Percentiles rank a stretch among this genome's conserved stretches.
These are phyloP conservation scores for Eleutherodactylus coqui DNA, from an alignment of 2,797 vertebrate genomes.

Conservation along the genomic window DNA sequence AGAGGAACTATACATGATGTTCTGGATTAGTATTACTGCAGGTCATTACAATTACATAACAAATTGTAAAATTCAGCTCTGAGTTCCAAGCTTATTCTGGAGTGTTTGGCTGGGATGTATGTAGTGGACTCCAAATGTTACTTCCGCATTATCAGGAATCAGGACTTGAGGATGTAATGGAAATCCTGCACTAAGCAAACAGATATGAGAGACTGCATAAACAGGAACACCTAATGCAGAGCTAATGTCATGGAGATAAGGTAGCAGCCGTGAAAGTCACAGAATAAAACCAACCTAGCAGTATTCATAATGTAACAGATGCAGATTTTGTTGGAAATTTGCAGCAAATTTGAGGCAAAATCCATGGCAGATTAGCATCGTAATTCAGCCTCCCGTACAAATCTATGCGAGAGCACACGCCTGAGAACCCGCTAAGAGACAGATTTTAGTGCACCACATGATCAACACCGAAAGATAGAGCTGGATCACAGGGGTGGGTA, in stretches of 20 bases:
- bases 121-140: background rate
- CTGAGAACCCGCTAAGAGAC: no score
- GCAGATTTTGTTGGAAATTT: background rate
- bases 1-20: background rate
- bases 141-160: background rate
- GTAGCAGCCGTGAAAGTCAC: background rate
- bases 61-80: background rate
- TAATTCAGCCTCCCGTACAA: no score
- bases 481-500: no score
- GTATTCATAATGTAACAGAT: background rate
- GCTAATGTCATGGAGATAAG: conserved; percentile 2
- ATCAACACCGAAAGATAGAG: no score
- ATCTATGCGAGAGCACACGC: no score
- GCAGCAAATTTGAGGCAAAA: background rate
- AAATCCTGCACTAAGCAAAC: conserved; percentile 27
- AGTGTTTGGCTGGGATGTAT: background rate
- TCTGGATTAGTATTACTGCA: background rate
- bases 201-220: background rate
- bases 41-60: background rate
- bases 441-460: no score
- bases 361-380: background rate
- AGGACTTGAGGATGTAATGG: background rate
- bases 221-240: background rate
- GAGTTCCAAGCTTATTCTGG: background rate
- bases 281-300: background rate